phyloP scores from a whole-genome alignment of 2,113 vertebrate genomes.

The Triplophysa rosa region DNA sequence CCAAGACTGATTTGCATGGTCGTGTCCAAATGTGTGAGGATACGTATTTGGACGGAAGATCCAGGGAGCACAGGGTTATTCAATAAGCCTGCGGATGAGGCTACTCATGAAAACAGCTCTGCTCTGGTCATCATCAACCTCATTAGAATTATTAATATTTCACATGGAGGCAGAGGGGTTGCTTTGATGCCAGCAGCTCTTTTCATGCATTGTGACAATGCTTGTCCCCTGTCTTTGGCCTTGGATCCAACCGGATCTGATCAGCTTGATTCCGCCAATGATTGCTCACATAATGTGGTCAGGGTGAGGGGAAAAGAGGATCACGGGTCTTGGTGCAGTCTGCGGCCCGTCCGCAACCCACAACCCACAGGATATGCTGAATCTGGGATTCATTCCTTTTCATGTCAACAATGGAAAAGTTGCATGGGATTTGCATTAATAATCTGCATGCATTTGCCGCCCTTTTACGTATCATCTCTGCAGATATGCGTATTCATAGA shows the following conservation, averaged over 20 bases:
- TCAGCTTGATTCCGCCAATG: constrained; percentile 9
- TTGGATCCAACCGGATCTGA: constrained; percentile 23
- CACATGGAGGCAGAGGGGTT: constrained; percentile 38
- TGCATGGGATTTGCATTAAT: constrained; percentile 50
- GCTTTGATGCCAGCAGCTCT: constrained; percentile 21
- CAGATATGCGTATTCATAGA: constrained; percentile 53
- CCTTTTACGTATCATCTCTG: constrained; percentile 51
- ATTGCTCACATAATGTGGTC: constrained; percentile 16
- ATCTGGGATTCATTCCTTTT: constrained; percentile 25
- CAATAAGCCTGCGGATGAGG: constrained; percentile 43
- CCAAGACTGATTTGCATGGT: constrained; percentile 55
- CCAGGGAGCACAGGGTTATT: constrained; percentile 51
- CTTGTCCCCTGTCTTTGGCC: constrained; percentile 32
- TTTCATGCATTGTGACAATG: constrained; percentile 51
- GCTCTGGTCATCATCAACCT: constrained; percentile 49
- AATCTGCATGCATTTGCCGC: constrained; percentile 45
- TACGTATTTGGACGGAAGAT: constrained; percentile 32
- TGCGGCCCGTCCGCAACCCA: background rate
- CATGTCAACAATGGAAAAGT: constrained; percentile 41
- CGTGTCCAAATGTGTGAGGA: constrained; percentile 48
- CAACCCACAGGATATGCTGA: constrained; percentile 17
- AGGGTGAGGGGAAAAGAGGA: constrained; percentile 9
- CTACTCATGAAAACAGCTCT: constrained; percentile 37
- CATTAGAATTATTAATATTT: constrained; percentile 57
- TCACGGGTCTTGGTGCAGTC: background rate